Evolutionary conservation across 1,140 invertebrate genomes (phyloP).

Genomic region (Philotrypesis tridentata): DNA sequence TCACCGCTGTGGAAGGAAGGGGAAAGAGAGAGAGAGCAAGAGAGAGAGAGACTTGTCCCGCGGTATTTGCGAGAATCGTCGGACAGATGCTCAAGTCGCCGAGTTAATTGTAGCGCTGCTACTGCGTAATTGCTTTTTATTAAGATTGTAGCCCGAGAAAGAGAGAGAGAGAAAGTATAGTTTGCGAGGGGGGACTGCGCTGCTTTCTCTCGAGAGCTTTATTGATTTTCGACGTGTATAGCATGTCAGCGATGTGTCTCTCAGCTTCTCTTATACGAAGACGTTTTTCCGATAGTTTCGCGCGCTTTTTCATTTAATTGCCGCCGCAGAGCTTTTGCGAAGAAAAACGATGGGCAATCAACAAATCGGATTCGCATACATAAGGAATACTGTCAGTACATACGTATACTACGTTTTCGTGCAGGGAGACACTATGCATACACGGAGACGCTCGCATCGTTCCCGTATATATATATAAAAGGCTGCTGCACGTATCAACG

Average conservation of each 20-base stretch:
- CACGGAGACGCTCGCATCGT: neutral
- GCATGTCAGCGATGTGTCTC: neutral
- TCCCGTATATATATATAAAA: neutral
- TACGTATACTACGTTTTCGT: too few species aligned
- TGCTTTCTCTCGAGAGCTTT: neutral
- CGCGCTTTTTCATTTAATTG: neutral
- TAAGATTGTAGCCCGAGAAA: slow-evolving; percentile 34
- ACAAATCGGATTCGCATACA: neutral
- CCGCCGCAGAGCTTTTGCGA: neutral
- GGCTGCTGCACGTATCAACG: neutral
- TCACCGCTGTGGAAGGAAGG: neutral
- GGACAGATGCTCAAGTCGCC: slow-evolving; percentile 3
- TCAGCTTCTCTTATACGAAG: neutral
- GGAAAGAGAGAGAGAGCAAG: neutral
- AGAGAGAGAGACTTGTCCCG: slow-evolving; percentile 34
- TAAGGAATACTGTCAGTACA: too few species aligned
- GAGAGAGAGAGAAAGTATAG: neutral
- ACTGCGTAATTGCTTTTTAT: slow-evolving; percentile 48
- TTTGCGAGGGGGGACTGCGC: neutral
- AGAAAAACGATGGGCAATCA: neutral
- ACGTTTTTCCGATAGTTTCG: slow-evolving; percentile 8
- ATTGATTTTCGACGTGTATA: slow-evolving; percentile 33
- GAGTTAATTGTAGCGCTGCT: slow-evolving; percentile 46
- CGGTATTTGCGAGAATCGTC: slow-evolving; percentile 46
- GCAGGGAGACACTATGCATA: too few species aligned